phyloP scores from a whole-genome alignment of 2,797 vertebrate species.

The Channallabes apus region DNA sequence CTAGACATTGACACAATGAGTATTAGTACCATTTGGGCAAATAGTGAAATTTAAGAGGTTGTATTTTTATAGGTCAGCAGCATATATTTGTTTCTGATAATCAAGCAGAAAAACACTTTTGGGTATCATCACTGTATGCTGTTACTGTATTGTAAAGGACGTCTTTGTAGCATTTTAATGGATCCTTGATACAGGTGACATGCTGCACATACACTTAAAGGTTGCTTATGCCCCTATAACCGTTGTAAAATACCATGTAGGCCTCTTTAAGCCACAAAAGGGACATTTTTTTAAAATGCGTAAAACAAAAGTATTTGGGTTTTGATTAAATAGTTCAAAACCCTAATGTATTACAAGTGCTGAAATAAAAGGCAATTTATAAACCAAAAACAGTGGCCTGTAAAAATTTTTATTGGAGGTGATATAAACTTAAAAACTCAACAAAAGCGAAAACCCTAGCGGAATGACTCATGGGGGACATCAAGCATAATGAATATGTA shows the following conservation, averaged over 20 bases:
- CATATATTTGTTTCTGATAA: not conserved
- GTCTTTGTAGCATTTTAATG: not conserved
- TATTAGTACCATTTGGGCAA: not conserved
- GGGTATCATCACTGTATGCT: too few species aligned
- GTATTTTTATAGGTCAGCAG: not conserved
- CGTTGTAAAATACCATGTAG: not conserved
- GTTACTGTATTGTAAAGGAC: not conserved
- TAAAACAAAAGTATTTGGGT: not conserved
- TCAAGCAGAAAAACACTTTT: too few species aligned
- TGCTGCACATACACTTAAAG: not conserved
- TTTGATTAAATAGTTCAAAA: not conserved
- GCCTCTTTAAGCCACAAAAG: not conserved
- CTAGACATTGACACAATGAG: not conserved
- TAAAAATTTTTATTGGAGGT: constrained; percentile 81
- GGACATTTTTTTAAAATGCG: not conserved
- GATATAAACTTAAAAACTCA: constrained; percentile 66
- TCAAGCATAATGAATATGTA: constrained; percentile 39
- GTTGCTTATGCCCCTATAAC: not conserved
- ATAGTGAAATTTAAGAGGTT: not conserved
- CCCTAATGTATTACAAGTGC: not conserved
- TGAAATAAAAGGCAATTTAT: not conserved
- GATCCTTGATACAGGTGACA: not conserved
- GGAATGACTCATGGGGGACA: constrained; percentile 58
- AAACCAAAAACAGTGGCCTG: constrained; percentile 57
- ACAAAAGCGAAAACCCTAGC: constrained; percentile 53